Base-by-base conservation (phyloP, 2,113 vertebrate species). In the Trogon melanurus region DNA sequence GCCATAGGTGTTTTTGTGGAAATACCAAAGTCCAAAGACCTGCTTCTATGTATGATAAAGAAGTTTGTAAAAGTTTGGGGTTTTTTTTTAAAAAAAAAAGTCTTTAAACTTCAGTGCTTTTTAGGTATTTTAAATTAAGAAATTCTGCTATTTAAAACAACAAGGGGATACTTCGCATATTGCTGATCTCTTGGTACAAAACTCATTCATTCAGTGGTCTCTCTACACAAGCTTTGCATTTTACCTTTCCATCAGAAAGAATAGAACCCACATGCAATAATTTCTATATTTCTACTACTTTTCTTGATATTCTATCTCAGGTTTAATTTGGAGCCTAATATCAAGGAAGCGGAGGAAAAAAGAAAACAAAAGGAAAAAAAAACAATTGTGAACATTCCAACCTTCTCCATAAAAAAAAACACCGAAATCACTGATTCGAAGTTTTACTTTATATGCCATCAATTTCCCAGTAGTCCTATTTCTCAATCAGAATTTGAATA, bases 401-500 rank as follows among this genome's bases (percentile, higher is more conserved):
- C 38, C 73, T 93, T 85, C 70, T 70, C 6, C 13, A 88, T 54
- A 84, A 89, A 79, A 11, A 4, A 62, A 61, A 66, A 72, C 73
- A 80, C 8, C 32, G 69, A 91, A 91, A 86, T 89, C 89, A 88
- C 95, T 91, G 92, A 97, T 95, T 97, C 91, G 65, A 97, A 98
- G 95, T 98, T 97, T 97, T 97, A 95, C 82, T 97, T 96, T 89
- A 92, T 91, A 94, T 94, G 89, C 85, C 57, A 20, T 88, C 93
- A 92, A 86, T 98, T 97, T 98, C 97, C 98, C 98, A 93, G 61
- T 92, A 97, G 98, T 91, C 92, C 85, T 67, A 97, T 97, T 97
- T 97, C 98, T 97, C 97, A 98, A 97, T 98, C 97, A 97, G 95
- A 98, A 98, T 97, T 97, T 98, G 96, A 98, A 97, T 98, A 97